A percentile compares a stretch with the other conserved stretches of the same genome.
These are phyloP conservation scores for Buphagus erythrorhynchus DNA, from an alignment of 2,797 vertebrate species.

Conservation along the genomic window DNA sequence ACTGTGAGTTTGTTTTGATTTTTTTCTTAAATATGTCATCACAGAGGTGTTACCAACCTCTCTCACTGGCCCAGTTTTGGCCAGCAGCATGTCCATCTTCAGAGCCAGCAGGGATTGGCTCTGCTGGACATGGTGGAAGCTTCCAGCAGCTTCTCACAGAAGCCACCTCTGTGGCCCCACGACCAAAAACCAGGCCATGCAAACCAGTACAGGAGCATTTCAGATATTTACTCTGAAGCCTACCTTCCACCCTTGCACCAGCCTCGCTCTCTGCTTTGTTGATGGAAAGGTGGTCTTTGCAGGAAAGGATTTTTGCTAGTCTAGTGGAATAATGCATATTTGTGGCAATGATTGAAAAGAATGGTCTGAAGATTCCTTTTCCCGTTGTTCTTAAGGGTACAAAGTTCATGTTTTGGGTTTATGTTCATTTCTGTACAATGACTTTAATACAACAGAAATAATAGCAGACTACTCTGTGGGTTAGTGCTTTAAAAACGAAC, in stretches of 20 bases:
- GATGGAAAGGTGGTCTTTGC: neutral
- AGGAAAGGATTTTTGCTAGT: neutral
- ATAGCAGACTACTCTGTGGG: neutral
- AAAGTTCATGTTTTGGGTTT: neutral
- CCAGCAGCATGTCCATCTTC: neutral
- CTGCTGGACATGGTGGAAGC: neutral
- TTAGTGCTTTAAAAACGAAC: neutral
- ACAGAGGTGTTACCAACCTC: neutral
- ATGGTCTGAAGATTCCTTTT: neutral
- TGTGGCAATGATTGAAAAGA: neutral
- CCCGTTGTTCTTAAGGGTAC: neutral
- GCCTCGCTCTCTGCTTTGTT: neutral
- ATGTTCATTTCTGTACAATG: neutral
- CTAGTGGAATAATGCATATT: neutral
- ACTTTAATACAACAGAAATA: neutral
- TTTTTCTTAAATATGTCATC: neutral
- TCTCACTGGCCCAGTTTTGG: neutral
- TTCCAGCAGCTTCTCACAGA: neutral
- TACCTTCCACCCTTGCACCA: neutral
- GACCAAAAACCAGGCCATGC: fast-evolving
- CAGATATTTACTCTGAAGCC: neutral
- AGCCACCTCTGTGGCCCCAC: fast-evolving
- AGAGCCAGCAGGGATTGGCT: neutral
- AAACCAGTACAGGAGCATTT: neutral
- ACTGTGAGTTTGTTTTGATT: neutral